Evolutionary conservation across 1,140 invertebrate genomes (phyloP).

Genomic region (Zaprionus tsacasi): DNA sequence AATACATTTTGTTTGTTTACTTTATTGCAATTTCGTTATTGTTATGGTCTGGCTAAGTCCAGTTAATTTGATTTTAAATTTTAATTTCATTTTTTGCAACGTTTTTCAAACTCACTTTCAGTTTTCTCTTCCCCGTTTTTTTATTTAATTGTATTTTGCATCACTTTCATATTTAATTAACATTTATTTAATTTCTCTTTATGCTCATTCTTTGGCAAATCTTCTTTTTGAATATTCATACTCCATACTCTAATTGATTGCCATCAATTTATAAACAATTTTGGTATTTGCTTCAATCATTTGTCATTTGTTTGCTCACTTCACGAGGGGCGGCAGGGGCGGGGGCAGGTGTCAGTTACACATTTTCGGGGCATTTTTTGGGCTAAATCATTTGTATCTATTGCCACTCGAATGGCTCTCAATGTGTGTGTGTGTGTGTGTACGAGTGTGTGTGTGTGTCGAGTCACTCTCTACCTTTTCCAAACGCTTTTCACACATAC

Average conservation of each 20-base stretch:
- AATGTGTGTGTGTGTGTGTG: background rate
- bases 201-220: background rate
- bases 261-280: slow-evolving; percentile 24
- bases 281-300: slow-evolving; percentile 24
- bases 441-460: background rate
- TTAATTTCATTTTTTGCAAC: slow-evolving; percentile 8
- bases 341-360: slow-evolving; percentile 17
- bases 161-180: slow-evolving; percentile 27
- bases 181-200: slow-evolving; percentile 4
- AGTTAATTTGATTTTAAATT: slow-evolving; percentile 1
- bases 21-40: slow-evolving; percentile 4
- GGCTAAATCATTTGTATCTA: slow-evolving; percentile 33
- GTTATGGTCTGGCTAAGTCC: background rate
- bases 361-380: slow-evolving; percentile 13
- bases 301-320: slow-evolving; percentile 29
- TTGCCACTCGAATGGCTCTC: slow-evolving; percentile 27
- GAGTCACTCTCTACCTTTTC: slow-evolving; percentile 15
- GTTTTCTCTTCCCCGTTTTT: background rate
- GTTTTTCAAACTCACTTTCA: slow-evolving; percentile 13
- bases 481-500: slow-evolving; percentile 23
- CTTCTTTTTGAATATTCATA: background rate
- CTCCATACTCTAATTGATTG: slow-evolving; percentile 20
- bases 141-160: slow-evolving; percentile 7
- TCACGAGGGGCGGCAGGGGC: background rate
- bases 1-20: slow-evolving; percentile 16